These are phyloP conservation scores for Helleia helle DNA, from an alignment of 2,888 invertebrate genomes.

Conservation along the genomic window DNA sequence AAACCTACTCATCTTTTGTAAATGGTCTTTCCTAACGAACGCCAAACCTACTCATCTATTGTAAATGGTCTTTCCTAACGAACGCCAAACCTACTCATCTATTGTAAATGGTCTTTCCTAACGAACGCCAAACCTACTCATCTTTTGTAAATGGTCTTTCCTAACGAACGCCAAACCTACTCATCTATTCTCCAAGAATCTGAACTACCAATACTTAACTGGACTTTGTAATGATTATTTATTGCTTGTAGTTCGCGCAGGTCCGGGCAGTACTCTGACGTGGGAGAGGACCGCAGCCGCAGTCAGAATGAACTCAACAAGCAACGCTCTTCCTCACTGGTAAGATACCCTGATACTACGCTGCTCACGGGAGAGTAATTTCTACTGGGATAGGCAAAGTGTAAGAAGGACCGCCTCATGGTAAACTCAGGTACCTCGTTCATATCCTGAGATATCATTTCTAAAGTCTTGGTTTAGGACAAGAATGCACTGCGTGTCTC, in stretches of 20 bases:
- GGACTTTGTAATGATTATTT: slow-evolving; percentile 1
- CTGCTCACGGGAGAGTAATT: too few relatives aligned
- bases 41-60: not conserved
- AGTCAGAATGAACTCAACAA: slow-evolving; percentile 53
- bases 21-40: not conserved
- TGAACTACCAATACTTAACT: too few relatives aligned
- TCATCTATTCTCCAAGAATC: too few relatives aligned
- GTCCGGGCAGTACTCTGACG: slow-evolving; percentile 65
- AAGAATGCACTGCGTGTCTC: too few relatives aligned
- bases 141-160: too few relatives aligned
- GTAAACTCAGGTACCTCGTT: too few relatives aligned
- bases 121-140: not conserved
- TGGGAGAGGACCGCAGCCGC: slow-evolving; percentile 55
- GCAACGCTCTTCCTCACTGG: slow-evolving; percentile 60
- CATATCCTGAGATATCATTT: too few relatives aligned
- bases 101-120: too few relatives aligned
- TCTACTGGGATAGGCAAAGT: too few relatives aligned
- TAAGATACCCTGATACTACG: slow-evolving; percentile 31
- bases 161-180: not conserved
- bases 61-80: too few relatives aligned
- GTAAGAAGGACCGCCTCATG: too few relatives aligned
- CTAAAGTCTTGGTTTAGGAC: too few relatives aligned
- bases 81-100: not conserved
- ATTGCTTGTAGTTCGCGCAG: slow-evolving; percentile 51
- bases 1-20: not conserved